A percentile compares a stretch with the other conserved stretches of the same genome.
phyloP scores from a whole-genome alignment of 2,797 vertebrate species.

The Melanotaenia pygmaea region DNA sequence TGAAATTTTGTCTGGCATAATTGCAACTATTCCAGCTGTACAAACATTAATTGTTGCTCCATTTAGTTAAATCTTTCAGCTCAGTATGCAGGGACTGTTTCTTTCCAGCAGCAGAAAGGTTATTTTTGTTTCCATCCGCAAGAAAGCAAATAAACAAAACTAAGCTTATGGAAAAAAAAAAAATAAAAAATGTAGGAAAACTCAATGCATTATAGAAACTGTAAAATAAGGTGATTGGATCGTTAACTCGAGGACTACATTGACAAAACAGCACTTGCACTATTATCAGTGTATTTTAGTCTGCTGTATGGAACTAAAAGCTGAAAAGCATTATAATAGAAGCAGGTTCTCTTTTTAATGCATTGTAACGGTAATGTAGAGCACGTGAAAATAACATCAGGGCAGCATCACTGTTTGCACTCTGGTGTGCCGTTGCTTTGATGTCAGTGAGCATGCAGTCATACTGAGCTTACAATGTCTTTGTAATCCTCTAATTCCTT shows the following conservation, averaged over 20 bases:
- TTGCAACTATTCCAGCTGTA: background rate
- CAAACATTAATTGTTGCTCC: background rate
- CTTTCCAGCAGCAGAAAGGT: background rate
- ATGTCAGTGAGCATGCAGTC: constrained; percentile 27
- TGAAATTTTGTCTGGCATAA: background rate
- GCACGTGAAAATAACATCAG: constrained; percentile 38
- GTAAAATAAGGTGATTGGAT: background rate
- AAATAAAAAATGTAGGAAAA: background rate
- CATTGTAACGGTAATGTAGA: constrained; percentile 21
- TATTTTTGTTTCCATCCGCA: background rate
- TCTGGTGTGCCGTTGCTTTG: constrained; percentile 10
- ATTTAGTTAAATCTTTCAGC: background rate
- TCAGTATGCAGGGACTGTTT: background rate
- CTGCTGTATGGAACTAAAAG: constrained; percentile 1
- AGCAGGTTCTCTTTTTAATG: constrained; percentile 16
- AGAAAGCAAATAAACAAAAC: background rate
- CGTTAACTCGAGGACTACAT: constrained; percentile 36
- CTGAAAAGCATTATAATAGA: constrained; percentile 27
- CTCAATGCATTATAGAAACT: background rate
- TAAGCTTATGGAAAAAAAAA: too few relatives aligned
- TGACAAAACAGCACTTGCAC: constrained; percentile 5
- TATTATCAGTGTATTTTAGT: constrained; percentile 4
- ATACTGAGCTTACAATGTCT: constrained; percentile 48
- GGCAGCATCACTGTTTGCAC: constrained; percentile 37
- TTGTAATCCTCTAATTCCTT: constrained; percentile 54